These are phyloP conservation scores for Cotesia vestalis DNA, from an alignment of 1,140 invertebrate genomes.

Conservation along the genomic window DNA sequence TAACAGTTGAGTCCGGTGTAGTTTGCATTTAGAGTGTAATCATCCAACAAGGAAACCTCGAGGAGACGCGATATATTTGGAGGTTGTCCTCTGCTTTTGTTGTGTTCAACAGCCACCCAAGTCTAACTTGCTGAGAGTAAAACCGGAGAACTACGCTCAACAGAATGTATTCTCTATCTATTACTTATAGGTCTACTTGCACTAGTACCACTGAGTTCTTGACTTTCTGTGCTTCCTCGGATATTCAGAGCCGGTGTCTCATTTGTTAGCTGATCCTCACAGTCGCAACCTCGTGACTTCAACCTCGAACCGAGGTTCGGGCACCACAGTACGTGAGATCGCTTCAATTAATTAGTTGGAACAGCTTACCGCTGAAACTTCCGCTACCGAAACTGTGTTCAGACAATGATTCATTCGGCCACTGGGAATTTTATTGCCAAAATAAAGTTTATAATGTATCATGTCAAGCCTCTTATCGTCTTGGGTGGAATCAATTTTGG, in stretches of 20 bases:
- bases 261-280: not conserved
- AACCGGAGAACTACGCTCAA: constrained; percentile 26
- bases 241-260: constrained; percentile 1
- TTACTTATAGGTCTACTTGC: not conserved
- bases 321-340: constrained; percentile 37
- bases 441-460: not conserved
- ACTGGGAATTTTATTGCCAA: constrained; percentile 4
- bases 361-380: constrained; percentile 32
- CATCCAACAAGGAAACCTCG: constrained; percentile 17
- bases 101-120: constrained; percentile 22
- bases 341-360: constrained; percentile 44
- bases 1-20: constrained; percentile 4
- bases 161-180: constrained; percentile 11
- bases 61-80: not conserved
- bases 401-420: constrained; percentile 28
- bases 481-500: constrained; percentile 15
- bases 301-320: constrained; percentile 10
- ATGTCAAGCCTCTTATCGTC: not conserved
- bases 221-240: not conserved
- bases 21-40: constrained; percentile 31
- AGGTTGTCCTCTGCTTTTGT: constrained; percentile 14
- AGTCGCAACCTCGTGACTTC: not conserved
- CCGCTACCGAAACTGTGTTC: constrained; percentile 14
- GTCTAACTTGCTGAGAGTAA: constrained; percentile 22
- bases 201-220: not conserved